A percentile compares a stretch with the other conserved stretches of the same genome.
Evolutionary conservation across 2,797 vertebrate genomes (phyloP).

Genomic region (Pteropus rufus): DNA sequence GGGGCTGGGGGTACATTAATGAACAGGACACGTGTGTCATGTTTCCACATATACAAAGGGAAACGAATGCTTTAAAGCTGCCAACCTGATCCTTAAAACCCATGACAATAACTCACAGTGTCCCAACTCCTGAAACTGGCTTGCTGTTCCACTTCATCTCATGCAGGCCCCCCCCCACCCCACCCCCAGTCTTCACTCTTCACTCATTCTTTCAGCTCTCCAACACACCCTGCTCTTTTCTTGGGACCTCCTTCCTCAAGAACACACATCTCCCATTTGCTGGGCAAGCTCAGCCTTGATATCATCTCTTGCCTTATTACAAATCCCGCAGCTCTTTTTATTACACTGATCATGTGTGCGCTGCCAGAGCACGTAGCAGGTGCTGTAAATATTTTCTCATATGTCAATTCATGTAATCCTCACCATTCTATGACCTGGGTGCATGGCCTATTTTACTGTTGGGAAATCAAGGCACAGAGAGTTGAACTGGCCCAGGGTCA

Average conservation of each 20-base stretch:
- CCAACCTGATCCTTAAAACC: not conserved
- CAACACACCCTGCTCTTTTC: not conserved
- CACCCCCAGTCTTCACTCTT: not conserved
- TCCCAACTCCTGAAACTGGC: not conserved
- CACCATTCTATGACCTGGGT: not conserved
- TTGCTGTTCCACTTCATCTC: not conserved
- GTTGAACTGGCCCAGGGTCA: not conserved
- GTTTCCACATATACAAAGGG: not conserved
- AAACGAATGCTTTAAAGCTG: not conserved
- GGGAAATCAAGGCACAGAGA: not conserved
- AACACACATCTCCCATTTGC: rapidly evolving
- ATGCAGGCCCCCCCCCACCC: too few species aligned
- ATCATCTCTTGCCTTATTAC: not conserved
- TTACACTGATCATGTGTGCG: not conserved
- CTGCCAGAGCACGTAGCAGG: not conserved
- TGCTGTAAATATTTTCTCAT: not conserved
- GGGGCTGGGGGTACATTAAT: not conserved
- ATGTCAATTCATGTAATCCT: not conserved
- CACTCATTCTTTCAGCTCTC: not conserved
- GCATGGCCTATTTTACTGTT: not conserved
- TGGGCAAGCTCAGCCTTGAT: not conserved
- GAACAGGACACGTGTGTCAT: not conserved
- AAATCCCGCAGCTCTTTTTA: not conserved
- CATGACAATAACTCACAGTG: not conserved
- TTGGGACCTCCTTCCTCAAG: not conserved